A percentile compares a stretch with the other conserved stretches of the same genome.
Evolutionary conservation across 1,140 invertebrate species (phyloP).

Genomic region (Maniola jurtina): DNA sequence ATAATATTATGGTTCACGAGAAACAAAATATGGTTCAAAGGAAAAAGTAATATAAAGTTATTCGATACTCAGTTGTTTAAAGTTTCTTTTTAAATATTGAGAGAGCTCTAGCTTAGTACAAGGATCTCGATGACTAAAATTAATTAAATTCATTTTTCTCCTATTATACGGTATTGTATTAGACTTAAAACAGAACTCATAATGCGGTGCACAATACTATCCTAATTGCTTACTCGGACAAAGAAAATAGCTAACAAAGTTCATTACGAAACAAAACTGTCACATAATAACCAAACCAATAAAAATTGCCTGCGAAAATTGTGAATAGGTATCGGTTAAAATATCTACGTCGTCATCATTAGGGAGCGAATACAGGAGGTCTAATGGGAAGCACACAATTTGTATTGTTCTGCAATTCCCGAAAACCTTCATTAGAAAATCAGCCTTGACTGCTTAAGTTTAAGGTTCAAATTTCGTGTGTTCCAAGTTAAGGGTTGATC

Average conservation of each 20-base stretch:
- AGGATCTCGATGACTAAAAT: no score
- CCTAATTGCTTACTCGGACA: no score
- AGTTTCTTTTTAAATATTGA: no score
- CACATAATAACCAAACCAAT: neutral
- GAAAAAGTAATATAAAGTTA: no score
- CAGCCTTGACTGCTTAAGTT: neutral
- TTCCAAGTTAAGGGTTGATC: constrained; percentile 15
- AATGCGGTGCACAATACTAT: no score
- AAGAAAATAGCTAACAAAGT: neutral
- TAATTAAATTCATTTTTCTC: no score
- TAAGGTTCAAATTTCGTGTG: constrained; percentile 3
- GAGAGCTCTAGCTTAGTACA: no score
- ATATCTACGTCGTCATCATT: constrained; percentile 14
- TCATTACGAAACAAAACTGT: constrained; percentile 11
- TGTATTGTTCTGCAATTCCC: constrained; percentile 17
- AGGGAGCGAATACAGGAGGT: constrained; percentile 10
- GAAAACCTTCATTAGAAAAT: constrained; percentile 2
- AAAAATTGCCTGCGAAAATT: neutral
- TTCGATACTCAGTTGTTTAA: no score
- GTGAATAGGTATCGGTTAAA: constrained; percentile 6
- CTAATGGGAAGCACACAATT: constrained; percentile 18
- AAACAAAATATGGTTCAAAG: no score
- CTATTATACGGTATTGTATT: no score
- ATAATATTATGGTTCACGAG: no score
- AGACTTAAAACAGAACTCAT: no score